Conservation (phyloP, 2,113 vertebrate species). For the Ibidorhyncha struthersii region DNA sequence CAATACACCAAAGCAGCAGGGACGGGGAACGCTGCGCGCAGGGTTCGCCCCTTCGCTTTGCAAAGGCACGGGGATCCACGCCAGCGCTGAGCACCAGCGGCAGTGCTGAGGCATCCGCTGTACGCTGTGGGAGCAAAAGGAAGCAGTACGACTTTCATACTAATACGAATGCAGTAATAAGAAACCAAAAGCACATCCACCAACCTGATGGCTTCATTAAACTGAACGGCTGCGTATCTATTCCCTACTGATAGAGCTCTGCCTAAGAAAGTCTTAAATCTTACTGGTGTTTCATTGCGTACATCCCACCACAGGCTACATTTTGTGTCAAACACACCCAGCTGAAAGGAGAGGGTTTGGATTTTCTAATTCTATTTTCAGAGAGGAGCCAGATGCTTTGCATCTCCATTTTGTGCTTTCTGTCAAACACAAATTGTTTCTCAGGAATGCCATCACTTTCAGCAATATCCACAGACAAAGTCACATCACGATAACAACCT, state of each 20-base stretch:
- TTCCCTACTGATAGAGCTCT: neutral
- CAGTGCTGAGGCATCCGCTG: neutral
- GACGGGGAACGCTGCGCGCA: neutral
- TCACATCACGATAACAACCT: too few relatives aligned
- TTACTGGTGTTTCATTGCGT: neutral
- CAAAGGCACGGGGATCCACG: too few relatives aligned
- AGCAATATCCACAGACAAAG: neutral
- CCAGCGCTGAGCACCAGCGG: neutral
- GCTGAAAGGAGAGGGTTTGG: neutral
- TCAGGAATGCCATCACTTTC: neutral
- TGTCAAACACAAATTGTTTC: neutral
- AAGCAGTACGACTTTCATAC: too few relatives aligned
- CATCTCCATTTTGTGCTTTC: neutral
- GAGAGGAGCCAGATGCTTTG: neutral
- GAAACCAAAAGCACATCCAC: neutral
- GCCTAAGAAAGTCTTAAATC: too few relatives aligned
- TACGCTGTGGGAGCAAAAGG: neutral
- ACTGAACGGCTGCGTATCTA: neutral
- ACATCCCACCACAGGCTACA: neutral
- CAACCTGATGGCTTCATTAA: neutral
- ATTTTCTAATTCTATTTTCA: neutral
- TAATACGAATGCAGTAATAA: neutral
- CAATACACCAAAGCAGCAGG: neutral
- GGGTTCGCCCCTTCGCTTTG: neutral
- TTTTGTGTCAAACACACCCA: too few relatives aligned